These are phyloP conservation scores for Noctua janthina DNA, from an alignment of 2,888 invertebrate species.

Conservation along the genomic window DNA sequence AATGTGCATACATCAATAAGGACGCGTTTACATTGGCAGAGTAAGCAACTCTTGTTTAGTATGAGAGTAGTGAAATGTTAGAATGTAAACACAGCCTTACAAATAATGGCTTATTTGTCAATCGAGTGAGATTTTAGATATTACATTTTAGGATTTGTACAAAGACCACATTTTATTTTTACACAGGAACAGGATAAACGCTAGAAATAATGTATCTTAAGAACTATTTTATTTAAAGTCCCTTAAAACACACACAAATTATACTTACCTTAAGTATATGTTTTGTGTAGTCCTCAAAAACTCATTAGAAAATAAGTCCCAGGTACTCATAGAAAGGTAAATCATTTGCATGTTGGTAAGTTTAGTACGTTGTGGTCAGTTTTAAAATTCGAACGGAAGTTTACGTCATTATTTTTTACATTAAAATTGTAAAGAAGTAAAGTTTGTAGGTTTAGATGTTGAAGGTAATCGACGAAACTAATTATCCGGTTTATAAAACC, in stretches of 20 bases:
- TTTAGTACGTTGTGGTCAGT: neutral
- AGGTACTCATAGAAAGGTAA: neutral
- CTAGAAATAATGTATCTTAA: neutral
- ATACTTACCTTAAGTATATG: too few species aligned
- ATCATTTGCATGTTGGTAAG: neutral
- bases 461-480: too few species aligned
- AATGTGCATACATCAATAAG: conserved; percentile 17
- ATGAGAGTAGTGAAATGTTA: neutral
- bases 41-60: neutral
- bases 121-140: neutral
- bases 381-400: too few species aligned
- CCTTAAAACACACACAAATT: too few species aligned
- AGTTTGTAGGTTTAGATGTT: too few species aligned
- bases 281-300: neutral
- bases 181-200: neutral
- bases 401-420: too few species aligned
- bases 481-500: neutral
- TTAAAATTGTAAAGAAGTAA: too few species aligned
- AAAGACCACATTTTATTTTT: too few species aligned
- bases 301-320: neutral
- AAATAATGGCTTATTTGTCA: neutral
- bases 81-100: neutral
- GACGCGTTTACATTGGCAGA: neutral
- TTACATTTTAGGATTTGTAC: neutral
- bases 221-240: neutral